phyloP scores from a whole-genome alignment of 1,140 invertebrate species.

The Ceratosolen fusciceps region DNA sequence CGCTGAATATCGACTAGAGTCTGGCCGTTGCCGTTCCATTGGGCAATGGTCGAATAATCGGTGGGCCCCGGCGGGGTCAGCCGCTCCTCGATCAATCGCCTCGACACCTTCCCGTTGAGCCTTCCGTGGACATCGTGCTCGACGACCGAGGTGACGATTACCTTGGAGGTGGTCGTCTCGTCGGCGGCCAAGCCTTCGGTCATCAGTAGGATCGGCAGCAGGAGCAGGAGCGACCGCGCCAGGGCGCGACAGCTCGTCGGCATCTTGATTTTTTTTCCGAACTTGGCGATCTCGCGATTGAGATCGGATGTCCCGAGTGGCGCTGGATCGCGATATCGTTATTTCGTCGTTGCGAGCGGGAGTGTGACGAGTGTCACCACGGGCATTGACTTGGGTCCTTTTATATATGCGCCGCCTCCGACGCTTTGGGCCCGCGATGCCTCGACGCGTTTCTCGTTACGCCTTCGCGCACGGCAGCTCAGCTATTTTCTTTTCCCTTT shows the following conservation, averaged over 20 bases:
- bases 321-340: not conserved
- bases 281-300: conserved; percentile 7
- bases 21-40: conserved; percentile 33
- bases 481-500: not conserved
- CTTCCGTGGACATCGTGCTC: not conserved
- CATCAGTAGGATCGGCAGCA: no score
- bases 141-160: no score
- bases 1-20: conserved; percentile 3
- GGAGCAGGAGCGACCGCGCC: not conserved
- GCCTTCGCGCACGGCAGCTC: conserved; percentile 25
- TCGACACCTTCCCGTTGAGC: conserved; percentile 6
- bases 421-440: no score
- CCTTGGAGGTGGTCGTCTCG: not conserved
- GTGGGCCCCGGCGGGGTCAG: conserved; percentile 4
- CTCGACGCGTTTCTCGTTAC: conserved; percentile 43
- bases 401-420: conserved; percentile 27
- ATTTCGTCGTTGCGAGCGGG: not conserved
- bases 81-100: conserved; percentile 41
- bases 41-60: not conserved
- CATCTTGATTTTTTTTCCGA: conserved; percentile 17
- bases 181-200: not conserved
- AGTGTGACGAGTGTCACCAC: conserved; percentile 18
- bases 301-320: not conserved
- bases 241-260: not conserved
- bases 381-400: conserved; percentile 20